Evolutionary conservation across 2,888 invertebrate species (phyloP).

Genomic region (Leptogaster cylindrica): DNA sequence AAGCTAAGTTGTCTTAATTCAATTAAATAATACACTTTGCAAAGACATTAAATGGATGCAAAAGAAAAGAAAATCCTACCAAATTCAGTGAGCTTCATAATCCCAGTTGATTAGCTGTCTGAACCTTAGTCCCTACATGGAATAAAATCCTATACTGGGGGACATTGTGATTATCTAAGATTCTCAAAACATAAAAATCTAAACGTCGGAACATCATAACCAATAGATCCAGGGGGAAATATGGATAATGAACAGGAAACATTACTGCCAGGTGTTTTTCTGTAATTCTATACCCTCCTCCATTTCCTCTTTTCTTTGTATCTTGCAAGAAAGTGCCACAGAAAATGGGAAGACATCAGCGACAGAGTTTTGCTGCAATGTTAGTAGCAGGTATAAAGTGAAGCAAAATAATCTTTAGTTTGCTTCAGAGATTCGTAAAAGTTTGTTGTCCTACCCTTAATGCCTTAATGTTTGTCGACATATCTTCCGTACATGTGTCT

Average conservation of each 20-base stretch:
- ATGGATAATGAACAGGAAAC: slow-evolving; percentile 42
- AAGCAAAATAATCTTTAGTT: slow-evolving; percentile 13
- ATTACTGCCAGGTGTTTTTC: slow-evolving; percentile 40
- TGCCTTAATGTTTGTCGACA: background rate
- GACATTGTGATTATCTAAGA: background rate
- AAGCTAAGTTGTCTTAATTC: no score
- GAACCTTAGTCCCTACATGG: no score
- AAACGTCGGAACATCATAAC: no score
- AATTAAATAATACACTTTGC: no score
- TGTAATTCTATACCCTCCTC: slow-evolving; percentile 36
- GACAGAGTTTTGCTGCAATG: background rate
- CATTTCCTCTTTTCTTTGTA: background rate
- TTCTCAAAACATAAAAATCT: no score
- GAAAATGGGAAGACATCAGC: slow-evolving; percentile 5
- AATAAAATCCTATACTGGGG: no score
- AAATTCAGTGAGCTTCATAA: no score
- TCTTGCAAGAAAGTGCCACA: slow-evolving; percentile 8
- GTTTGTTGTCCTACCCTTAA: slow-evolving; percentile 10
- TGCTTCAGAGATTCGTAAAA: slow-evolving; percentile 22
- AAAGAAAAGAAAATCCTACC: no score
- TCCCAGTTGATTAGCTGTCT: no score
- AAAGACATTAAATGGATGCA: no score
- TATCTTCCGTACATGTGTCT: background rate
- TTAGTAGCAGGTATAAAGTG: slow-evolving; percentile 14
- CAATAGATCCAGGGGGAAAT: slow-evolving; percentile 14